Evolutionary conservation across 2,888 invertebrate genomes (phyloP).

Genomic region (Andrena praecox): DNA sequence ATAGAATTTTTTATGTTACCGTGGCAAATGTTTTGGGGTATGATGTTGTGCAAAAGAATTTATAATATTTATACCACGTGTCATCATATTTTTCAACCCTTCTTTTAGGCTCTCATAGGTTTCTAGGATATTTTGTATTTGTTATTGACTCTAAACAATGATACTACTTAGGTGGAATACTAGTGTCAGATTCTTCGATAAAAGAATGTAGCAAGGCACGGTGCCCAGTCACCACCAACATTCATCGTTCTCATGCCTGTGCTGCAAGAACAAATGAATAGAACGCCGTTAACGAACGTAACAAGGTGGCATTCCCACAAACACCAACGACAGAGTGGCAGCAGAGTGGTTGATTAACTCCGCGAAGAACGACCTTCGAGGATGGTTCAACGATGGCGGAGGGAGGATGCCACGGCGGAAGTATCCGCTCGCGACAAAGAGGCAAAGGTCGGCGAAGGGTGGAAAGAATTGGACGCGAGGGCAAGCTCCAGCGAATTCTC

Average conservation of each 20-base stretch:
- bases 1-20: no score
- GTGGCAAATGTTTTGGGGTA: no score
- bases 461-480: slow-evolving; percentile 14
- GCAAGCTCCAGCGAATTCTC: background rate
- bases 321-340: background rate
- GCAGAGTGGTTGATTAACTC: background rate
- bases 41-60: no score
- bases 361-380: slow-evolving; percentile 9
- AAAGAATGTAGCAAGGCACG: no score
- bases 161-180: no score
- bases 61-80: no score
- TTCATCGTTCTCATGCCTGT: background rate
- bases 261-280: background rate
- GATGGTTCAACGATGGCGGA: slow-evolving; percentile 10
- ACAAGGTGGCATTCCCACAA: background rate
- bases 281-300: background rate
- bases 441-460: slow-evolving; percentile 24
- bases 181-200: no score
- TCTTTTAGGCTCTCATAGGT: no score
- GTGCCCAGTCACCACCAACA: no score
- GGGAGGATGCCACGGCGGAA: slow-evolving; percentile 18
- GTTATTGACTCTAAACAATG: no score
- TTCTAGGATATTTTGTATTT: no score
- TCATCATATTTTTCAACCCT: no score
- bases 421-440: slow-evolving; percentile 22